These are phyloP conservation scores for Drosophila miranda DNA, from an alignment of 1,140 invertebrate species.

Conservation along the genomic window DNA sequence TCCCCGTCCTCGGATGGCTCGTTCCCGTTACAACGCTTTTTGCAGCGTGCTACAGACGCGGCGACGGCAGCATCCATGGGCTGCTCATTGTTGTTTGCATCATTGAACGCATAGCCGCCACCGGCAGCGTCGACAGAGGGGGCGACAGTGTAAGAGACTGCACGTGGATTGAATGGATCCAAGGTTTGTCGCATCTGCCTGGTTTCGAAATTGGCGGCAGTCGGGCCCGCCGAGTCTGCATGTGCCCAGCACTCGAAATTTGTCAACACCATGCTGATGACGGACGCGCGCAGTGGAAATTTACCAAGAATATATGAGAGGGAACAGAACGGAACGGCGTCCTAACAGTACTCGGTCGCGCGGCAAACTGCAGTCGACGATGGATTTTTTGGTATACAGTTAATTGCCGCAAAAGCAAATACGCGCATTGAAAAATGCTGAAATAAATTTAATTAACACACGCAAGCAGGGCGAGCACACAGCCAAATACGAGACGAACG, in stretches of 20 bases:
- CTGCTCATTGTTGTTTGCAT: slow-evolving; percentile 55
- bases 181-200: slow-evolving; percentile 25
- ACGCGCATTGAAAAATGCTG: slow-evolving; percentile 57
- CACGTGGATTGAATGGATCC: slow-evolving; percentile 75
- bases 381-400: slow-evolving; percentile 40
- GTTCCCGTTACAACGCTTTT: slow-evolving; percentile 63
- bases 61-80: slow-evolving; percentile 31
- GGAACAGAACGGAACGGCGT: slow-evolving; percentile 18
- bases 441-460: slow-evolving; percentile 69
- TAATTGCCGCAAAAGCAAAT: slow-evolving; percentile 56
- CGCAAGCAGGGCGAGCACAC: slow-evolving; percentile 34
- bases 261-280: slow-evolving; percentile 71
- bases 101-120: slow-evolving; percentile 67
- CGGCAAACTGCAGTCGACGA: slow-evolving; percentile 35
- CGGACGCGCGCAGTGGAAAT: slow-evolving; percentile 59
- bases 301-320: slow-evolving; percentile 48
- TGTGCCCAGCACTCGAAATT: slow-evolving; percentile 82
- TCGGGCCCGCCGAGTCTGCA: slow-evolving; percentile 49
- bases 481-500: slow-evolving; percentile 31
- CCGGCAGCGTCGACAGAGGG: slow-evolving; percentile 36
- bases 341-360: slow-evolving; percentile 39
- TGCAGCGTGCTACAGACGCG: slow-evolving; percentile 54
- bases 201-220: slow-evolving; percentile 61
- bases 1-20: slow-evolving; percentile 46
- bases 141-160: slow-evolving; percentile 44